Evolutionary conservation across 2,113 vertebrate genomes (phyloP).

Genomic region (Gavia stellata): DNA sequence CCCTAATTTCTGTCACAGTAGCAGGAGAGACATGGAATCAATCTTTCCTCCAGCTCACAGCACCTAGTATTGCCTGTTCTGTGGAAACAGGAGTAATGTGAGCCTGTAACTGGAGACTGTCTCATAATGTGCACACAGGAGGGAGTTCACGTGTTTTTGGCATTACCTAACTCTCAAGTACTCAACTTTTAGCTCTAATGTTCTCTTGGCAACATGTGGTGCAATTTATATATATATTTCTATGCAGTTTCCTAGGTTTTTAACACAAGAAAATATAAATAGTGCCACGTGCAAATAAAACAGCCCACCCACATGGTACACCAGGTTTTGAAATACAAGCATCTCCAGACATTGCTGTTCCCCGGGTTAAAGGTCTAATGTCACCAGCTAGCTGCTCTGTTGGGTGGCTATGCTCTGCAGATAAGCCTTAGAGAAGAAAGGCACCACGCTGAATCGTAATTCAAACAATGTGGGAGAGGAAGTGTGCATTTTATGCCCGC

Average conservation of each 20-base stretch:
- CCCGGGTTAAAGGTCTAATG: not conserved
- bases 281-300: constrained; percentile 14
- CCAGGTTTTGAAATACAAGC: not conserved
- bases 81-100: not conserved
- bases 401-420: not conserved
- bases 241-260: constrained; percentile 48
- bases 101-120: not conserved
- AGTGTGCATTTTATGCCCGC: not conserved
- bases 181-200: not conserved
- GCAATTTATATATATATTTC: not conserved
- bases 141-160: constrained; percentile 43
- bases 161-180: constrained; percentile 32
- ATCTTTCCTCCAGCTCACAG: not conserved
- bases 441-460: not conserved
- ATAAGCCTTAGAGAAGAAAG: not conserved
- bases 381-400: not conserved
- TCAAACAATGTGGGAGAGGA: not conserved
- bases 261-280: constrained; percentile 34
- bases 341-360: not conserved
- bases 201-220: constrained; percentile 4
- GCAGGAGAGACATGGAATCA: not conserved
- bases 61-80: not conserved
- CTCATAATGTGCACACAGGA: not conserved
- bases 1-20: not conserved
- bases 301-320: not conserved